Percentiles rank a stretch among this genome's conserved stretches.
Conservation (phyloP, 2,797 vertebrate species). For the Gymnoscopelus braueri region DNA sequence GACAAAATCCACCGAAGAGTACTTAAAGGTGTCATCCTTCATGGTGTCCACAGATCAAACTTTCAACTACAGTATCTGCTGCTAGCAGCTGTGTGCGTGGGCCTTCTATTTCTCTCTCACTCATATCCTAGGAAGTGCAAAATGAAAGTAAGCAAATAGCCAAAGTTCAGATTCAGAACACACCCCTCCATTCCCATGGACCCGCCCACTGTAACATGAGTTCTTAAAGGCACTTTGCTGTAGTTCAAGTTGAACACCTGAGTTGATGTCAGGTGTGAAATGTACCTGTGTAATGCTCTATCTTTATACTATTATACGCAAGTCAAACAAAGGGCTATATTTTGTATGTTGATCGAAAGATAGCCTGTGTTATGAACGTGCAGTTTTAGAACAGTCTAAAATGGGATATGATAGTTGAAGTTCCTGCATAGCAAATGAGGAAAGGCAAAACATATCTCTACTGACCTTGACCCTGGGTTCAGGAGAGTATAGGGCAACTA, state of each 20-base stretch:
- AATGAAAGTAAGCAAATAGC: constrained; percentile 12
- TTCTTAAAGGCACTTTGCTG: constrained; percentile 19
- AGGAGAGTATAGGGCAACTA: neutral
- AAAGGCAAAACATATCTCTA: constrained; percentile 27
- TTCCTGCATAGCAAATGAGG: constrained; percentile 42
- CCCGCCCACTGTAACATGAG: neutral
- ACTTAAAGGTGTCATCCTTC: constrained; percentile 31
- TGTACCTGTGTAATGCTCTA: no score
- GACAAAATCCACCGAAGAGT: constrained; percentile 25
- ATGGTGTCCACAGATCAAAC: constrained; percentile 18
- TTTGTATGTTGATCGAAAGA: no score
- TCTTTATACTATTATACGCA: no score
- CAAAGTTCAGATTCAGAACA: constrained; percentile 12
- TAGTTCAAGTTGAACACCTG: no score
- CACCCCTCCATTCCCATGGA: constrained; percentile 2
- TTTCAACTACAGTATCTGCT: neutral
- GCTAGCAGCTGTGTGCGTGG: neutral
- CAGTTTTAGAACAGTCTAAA: neutral
- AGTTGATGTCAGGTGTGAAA: no score
- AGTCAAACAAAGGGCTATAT: no score
- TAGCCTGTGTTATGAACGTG: neutral
- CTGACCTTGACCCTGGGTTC: constrained; percentile 18
- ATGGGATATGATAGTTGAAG: constrained; percentile 35
- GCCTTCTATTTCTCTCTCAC: neutral
- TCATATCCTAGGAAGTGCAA: neutral